Evolutionary conservation across 2,888 invertebrate species (phyloP), one percentile per base, ranked within the genome.

Genomic region (Agrotis clavis): DNA sequence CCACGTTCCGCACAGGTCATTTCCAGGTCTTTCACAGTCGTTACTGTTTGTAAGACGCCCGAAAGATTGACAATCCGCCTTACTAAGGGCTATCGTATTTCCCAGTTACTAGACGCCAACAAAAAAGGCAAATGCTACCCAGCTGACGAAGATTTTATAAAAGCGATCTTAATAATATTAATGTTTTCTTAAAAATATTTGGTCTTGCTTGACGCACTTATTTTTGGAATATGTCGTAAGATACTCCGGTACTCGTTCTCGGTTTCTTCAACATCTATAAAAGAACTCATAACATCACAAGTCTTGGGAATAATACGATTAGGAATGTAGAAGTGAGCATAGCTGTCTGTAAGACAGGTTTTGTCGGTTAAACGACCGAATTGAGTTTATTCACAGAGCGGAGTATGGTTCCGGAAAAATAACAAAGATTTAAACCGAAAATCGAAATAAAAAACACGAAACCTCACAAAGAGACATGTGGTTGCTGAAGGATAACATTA

Each of bases 251-350:
- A 18, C 25, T 48, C 2, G 41, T 67, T 30, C 19, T 11, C 25
- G 30, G 18, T 41, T 41, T 14, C 45, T 51, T 60, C 1, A 41
- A 21, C 21, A 47, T 7, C n/a, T 1, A n/a, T 57, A 47, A 35
- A 57, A 47, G 16, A 18, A 4, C 14, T 5, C 14, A n/a, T 9
- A 48, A 25, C 18, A 25, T 47, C 48, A 30, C 14, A 41, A 41
- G 1, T 72, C 54, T 50, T 6, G 4, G 48, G 16, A 45, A 74
- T 48, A 48, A 56, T 54, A 41, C 9, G 53, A 25, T 41, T 25
- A 74, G 53, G 14, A 64, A 74, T 48, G 74, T 5, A 19, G 35
- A 65, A 74, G 25, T 54, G 14, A 65, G 41, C 50, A 68, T 53
- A 21, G 30, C 48, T 71, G 41, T 41, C 14, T 18, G 18, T 18